Percentiles rank a stretch among this genome's conserved stretches.
These are phyloP conservation scores for Gasteruption jaculator DNA, from an alignment of 2,888 invertebrate species.

Conservation along the genomic window DNA sequence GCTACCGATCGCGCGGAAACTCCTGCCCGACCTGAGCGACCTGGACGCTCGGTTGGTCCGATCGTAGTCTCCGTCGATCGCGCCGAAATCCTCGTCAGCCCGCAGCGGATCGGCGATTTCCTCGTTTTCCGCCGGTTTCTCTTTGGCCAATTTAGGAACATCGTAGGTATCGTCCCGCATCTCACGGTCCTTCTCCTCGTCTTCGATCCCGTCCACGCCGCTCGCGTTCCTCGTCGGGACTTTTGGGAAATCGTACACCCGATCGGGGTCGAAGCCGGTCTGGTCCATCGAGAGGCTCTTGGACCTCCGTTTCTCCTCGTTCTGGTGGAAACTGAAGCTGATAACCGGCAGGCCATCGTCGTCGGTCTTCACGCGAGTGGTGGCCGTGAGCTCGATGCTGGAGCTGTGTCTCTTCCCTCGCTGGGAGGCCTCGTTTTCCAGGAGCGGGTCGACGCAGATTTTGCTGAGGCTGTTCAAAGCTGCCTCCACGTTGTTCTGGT, in stretches of 20 bases:
- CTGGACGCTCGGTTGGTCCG: slow-evolving; percentile 16
- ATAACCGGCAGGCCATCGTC: slow-evolving; percentile 40
- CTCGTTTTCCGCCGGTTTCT: slow-evolving; percentile 13
- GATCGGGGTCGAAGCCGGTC: slow-evolving; percentile 15
- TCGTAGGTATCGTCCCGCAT: not conserved
- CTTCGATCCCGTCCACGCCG: slow-evolving; percentile 1
- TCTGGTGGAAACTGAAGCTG: slow-evolving; percentile 41
- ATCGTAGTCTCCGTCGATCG: too few relatives aligned
- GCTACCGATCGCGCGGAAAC: slow-evolving; percentile 16
- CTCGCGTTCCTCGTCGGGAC: slow-evolving; percentile 13
- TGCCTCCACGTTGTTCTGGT: slow-evolving; percentile 31
- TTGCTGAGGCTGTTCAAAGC: slow-evolving; percentile 27
- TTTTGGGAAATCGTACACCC: slow-evolving; percentile 36
- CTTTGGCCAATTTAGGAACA: slow-evolving; percentile 6
- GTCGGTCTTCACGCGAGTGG: slow-evolving; percentile 33
- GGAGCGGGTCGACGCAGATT: slow-evolving; percentile 19
- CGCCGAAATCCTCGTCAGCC: too few relatives aligned
- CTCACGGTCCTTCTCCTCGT: not conserved
- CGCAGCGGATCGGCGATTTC: slow-evolving; percentile 6
- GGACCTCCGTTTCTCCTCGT: slow-evolving; percentile 22
- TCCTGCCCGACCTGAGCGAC: slow-evolving; percentile 23
- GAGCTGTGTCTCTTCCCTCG: slow-evolving; percentile 32
- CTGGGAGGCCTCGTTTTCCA: slow-evolving; percentile 8
- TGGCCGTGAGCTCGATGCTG: slow-evolving; percentile 41
- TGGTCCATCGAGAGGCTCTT: too few relatives aligned